Evolutionary conservation across 2,888 invertebrate species (phyloP).

Genomic region (Lacanobia wlatinum): DNA sequence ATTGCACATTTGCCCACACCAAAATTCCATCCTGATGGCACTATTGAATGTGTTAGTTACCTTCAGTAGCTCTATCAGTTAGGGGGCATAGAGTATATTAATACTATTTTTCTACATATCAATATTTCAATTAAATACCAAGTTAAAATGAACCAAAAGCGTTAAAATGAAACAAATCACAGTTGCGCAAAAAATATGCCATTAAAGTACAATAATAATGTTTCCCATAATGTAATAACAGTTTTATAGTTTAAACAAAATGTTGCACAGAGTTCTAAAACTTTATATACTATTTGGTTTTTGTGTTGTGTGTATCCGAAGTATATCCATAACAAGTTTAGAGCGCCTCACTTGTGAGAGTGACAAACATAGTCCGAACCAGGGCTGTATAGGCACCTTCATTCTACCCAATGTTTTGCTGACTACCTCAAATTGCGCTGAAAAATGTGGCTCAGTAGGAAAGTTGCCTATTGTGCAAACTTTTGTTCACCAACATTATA

Average conservation of each 20-base stretch:
- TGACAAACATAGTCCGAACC: conserved; percentile 54
- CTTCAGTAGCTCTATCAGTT: no score
- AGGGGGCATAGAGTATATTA: no score
- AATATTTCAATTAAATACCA: no score
- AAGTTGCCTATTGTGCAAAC: conserved; percentile 52
- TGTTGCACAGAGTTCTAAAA: conserved; percentile 37
- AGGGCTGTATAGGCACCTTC: conserved; percentile 76
- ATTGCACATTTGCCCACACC: no score
- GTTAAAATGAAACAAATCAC: conserved; percentile 16
- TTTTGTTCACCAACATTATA: conserved; percentile 60
- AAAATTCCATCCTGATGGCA: no score
- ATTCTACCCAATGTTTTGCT: conserved; percentile 72
- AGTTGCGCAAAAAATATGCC: not conserved
- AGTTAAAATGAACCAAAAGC: not conserved
- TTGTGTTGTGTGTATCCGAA: conserved; percentile 37
- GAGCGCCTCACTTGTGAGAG: conserved; percentile 70
- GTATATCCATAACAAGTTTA: conserved; percentile 67
- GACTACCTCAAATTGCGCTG: conserved; percentile 77
- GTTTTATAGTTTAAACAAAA: conserved; percentile 40
- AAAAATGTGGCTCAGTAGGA: conserved; percentile 69
- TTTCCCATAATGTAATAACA: conserved; percentile 20
- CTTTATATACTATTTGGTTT: conserved; percentile 40
- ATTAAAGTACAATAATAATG: conserved; percentile 39
- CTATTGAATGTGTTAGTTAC: no score
- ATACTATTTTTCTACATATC: no score